Evolutionary conservation across 2,797 vertebrate genomes (phyloP), one percentile per base, ranked within the genome.

Genomic region (Rostrhamus sociabilis): DNA sequence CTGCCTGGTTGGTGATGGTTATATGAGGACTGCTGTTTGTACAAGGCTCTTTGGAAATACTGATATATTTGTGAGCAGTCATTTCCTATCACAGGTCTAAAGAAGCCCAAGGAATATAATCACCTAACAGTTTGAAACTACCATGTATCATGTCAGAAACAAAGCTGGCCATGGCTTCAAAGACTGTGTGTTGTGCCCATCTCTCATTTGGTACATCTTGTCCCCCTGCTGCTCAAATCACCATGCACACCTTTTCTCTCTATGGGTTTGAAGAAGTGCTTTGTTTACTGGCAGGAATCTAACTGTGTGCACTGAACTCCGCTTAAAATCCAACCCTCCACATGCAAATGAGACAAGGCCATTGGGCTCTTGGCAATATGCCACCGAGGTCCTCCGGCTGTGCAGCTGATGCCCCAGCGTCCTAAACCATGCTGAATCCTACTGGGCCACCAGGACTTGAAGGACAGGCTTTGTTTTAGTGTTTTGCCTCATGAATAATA

Each of bases 311-410:
- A 18, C n/a, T 78, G 73, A 88, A 88, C 82, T 81, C 78, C 86
- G 66, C 32, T 63, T 78, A 73, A 86, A 91, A 84, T 32, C 55
- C 3, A 11, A 0, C n/a, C 31, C 67, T 59, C 43, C 40, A n/a
- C 17, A 53, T 38, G 40, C 63, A 86, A 74, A 90, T 16, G 23
- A 72, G 12, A 74, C 12, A 23, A 0, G 3, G 48, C 13, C 36
- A 18, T 42, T 0, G 1, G 73, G 42, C 34, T 88, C 58, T 42
- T 88, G 73, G 73, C 2, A 0, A 16, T 5, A 14, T 0, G 3
- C 31, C 42, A n/a, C 21, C 0, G 0, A 60, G 34, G 20, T 77
- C 55, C 72, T 75, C 47, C 0, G 0, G 50, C 72, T 40, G 12
- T 27, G 55, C 59, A 69, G 62, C 73, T 63, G 62, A 83, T 91